phyloP scores from a whole-genome alignment of 2,797 vertebrate species.

The Urocyon cinereoargenteus region DNA sequence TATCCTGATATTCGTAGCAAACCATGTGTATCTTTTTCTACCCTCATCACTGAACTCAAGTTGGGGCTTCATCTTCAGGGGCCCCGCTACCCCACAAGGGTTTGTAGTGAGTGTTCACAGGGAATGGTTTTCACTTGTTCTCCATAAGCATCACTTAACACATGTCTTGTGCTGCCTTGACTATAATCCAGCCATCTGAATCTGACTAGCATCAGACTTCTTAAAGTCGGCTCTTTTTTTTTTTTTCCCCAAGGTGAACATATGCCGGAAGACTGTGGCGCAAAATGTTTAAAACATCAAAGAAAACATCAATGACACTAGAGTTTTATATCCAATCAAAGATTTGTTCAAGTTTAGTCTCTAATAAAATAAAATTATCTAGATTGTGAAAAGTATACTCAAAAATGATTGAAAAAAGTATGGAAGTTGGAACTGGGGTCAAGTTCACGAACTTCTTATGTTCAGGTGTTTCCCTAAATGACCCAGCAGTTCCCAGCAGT shows the following conservation, averaged over 20 bases:
- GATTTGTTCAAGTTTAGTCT: not conserved
- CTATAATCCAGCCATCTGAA: not conserved
- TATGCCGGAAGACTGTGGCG: not conserved
- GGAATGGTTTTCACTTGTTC: not conserved
- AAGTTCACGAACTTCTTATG: not conserved
- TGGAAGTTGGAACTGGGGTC: not conserved
- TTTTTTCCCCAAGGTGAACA: rapidly evolving
- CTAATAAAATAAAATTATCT: not conserved
- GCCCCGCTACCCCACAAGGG: rapidly evolving
- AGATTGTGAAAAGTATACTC: not conserved
- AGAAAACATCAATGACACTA: not conserved
- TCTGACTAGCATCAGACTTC: not conserved
- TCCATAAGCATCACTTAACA: not conserved
- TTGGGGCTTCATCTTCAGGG: not conserved
- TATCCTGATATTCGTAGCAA: not conserved
- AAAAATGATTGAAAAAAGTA: not conserved
- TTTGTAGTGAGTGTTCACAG: not conserved
- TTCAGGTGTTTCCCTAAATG: not conserved
- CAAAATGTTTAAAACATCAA: not conserved
- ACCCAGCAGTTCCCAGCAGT: not conserved
- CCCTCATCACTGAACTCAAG: not conserved
- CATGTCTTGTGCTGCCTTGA: not conserved
- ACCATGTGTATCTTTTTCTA: not conserved
- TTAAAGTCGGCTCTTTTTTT: not conserved
- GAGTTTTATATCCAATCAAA: not conserved